Evolutionary conservation across 2,797 vertebrate genomes (phyloP), one percentile per base, ranked within the genome.

Genomic region (Aplochiton taeniatus): DNA sequence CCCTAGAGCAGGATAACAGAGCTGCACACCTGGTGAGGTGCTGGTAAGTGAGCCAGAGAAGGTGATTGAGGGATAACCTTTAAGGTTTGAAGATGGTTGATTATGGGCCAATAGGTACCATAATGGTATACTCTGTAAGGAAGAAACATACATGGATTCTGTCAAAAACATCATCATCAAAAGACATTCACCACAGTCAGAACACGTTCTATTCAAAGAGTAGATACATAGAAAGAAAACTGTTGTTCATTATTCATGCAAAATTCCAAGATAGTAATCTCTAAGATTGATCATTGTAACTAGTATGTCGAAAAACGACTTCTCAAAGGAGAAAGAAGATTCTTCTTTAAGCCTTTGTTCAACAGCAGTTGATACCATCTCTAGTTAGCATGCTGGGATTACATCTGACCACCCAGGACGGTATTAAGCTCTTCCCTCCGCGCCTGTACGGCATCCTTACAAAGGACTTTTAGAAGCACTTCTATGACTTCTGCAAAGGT

Each of bases 1-100:
- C 56, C 79, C 74, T 58, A 18, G 19, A 76, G 69, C 68, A 73
- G 66, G 72, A 78, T 82, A 42, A 72, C 68, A 82, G 31, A n/a
- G n/a, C n/a, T n/a, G n/a, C n/a, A n/a, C n/a, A n/a, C n/a, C 42
- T 9, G 41, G 13, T 17, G 19, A 73, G 69, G 76, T 67, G 56
- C 16, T 52, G 66, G 52, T 18, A 73, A 70, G 50, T 51, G 58
- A 13, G 53, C 8, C 31, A 65, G 17, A 41, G 49, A 4, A 6
- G 31, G 31, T 0, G 56, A 10, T 4, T n/a, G n/a, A 58, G 56
- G 8, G 41, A 31, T 31, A 31, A 31, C 31, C 6, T 2, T 31
- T 31, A 2, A 31, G 31, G 31, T 31, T 6, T 31, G 31, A 31
- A 31, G 31, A 31, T 31, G 31, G 31, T 6, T 31, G 31, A 31